Conservation (phyloP, 2,797 vertebrate genomes). For the Chaetophractus vellerosus region DNA sequence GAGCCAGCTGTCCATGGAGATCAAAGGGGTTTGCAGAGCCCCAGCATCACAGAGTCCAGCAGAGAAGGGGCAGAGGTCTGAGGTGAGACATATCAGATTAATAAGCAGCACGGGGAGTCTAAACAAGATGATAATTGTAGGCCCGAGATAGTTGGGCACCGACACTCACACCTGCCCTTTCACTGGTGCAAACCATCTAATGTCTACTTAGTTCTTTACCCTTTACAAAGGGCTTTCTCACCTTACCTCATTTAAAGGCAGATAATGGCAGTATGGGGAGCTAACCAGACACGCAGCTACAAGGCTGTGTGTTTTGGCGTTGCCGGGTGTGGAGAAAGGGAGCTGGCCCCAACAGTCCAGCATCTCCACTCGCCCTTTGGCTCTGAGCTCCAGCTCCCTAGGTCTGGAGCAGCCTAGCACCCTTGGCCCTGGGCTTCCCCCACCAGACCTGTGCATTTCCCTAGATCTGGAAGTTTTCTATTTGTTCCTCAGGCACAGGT, state of each 20-base stretch:
- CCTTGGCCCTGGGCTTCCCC: neutral
- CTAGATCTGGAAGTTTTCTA: neutral
- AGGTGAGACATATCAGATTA: neutral
- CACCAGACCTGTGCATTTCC: neutral
- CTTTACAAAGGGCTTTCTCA: neutral
- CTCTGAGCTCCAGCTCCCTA: neutral
- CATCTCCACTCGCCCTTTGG: rapidly evolving
- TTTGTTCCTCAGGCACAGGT: neutral
- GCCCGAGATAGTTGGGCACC: neutral
- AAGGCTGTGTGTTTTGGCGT: neutral
- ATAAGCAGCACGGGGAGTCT: neutral
- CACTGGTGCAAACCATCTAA: neutral
- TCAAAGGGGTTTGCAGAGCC: neutral
- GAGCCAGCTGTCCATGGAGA: neutral
- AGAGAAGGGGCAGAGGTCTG: neutral
- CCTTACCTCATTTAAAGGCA: neutral
- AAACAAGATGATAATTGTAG: neutral
- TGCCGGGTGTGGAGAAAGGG: neutral
- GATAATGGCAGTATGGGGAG: neutral
- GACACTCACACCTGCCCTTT: neutral
- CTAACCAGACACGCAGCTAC: neutral
- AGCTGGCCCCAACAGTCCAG: neutral
- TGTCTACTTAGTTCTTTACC: neutral
- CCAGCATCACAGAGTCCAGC: neutral
- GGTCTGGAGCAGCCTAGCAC: neutral